These are phyloP conservation scores for Indri indri DNA, from an alignment of 2,113 vertebrate genomes.

Conservation along the genomic window DNA sequence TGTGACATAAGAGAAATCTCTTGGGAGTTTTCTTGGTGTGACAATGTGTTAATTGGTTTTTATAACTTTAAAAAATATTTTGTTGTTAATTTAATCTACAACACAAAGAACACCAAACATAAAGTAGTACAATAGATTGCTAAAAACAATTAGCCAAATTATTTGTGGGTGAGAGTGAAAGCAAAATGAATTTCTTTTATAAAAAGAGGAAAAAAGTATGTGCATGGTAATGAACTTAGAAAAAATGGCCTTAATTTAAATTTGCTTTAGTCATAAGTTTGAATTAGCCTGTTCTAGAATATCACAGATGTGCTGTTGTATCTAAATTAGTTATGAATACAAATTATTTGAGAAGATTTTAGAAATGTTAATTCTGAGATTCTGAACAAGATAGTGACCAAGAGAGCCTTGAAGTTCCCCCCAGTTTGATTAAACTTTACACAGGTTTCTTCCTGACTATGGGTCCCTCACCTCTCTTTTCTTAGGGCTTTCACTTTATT, in stretches of 20 bases:
- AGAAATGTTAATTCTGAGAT: conserved; percentile 12
- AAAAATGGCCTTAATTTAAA: not conserved
- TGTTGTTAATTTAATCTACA: not conserved
- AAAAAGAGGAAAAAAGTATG: not conserved
- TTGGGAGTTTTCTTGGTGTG: not conserved
- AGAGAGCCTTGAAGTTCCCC: not conserved
- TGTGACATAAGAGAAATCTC: not conserved
- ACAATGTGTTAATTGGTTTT: not conserved
- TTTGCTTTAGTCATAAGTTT: not conserved
- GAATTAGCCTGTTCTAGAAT: not conserved
- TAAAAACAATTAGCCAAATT: not conserved
- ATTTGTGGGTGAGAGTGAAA: not conserved
- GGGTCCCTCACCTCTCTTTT: not conserved
- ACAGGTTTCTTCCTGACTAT: not conserved
- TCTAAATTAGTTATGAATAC: not conserved
- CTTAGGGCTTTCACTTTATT: not conserved
- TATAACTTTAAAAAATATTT: not conserved
- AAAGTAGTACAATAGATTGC: not conserved
- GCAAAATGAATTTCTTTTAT: not conserved
- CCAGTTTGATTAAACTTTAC: not conserved
- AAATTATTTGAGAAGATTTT: not conserved
- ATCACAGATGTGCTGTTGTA: not conserved
- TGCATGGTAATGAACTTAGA: not conserved
- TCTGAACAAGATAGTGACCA: not conserved
- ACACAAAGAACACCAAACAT: not conserved